Percentiles rank a stretch among this genome's conserved stretches.
These are phyloP conservation scores for Centropus unirufus DNA, from an alignment of 2,113 vertebrate species.

Conservation along the genomic window DNA sequence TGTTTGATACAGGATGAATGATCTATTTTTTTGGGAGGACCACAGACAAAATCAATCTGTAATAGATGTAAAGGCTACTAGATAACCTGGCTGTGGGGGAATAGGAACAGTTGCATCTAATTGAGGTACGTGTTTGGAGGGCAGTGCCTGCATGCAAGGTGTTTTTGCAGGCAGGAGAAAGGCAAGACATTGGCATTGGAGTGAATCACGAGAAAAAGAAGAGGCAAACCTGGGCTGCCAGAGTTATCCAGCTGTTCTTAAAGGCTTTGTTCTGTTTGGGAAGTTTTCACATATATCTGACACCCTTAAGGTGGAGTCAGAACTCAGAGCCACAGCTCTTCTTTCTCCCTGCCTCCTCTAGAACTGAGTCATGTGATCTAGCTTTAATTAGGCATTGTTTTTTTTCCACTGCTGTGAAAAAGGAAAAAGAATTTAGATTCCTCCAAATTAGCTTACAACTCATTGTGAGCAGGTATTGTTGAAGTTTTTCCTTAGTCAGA, in stretches of 20 bases:
- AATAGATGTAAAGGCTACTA: background rate
- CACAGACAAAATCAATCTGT: background rate
- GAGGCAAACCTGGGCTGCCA: background rate
- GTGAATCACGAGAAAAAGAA: background rate
- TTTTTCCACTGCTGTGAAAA: background rate
- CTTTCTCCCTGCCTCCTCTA: background rate
- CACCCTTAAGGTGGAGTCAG: background rate
- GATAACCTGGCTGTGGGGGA: background rate
- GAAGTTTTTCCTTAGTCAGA: background rate
- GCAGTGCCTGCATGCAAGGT: background rate
- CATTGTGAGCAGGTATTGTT: background rate
- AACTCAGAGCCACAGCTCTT: background rate
- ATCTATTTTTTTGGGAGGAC: background rate
- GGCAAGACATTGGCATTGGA: background rate
- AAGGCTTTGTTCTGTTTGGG: background rate
- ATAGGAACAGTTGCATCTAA: background rate
- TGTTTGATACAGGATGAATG: background rate
- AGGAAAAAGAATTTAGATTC: background rate
- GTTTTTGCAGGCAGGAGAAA: background rate
- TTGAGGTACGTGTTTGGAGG: background rate
- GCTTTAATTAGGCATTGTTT: background rate
- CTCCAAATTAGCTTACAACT: background rate
- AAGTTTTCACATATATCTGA: background rate
- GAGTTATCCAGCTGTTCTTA: background rate
- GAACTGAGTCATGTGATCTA: background rate